These are phyloP conservation scores for Cantharis nigra DNA, from an alignment of 2,888 invertebrate species.

Conservation along the genomic window DNA sequence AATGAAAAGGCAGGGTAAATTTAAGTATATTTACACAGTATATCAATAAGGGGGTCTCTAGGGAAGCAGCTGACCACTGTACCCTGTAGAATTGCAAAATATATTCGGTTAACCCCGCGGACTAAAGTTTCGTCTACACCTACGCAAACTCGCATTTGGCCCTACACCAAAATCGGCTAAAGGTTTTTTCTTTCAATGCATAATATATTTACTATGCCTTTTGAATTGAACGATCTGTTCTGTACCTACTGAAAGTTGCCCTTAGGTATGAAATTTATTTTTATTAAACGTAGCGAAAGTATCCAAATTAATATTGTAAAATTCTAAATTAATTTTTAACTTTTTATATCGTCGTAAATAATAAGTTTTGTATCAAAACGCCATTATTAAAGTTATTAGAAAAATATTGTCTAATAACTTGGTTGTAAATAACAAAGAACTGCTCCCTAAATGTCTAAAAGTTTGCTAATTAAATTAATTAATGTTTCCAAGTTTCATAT, in stretches of 20 bases:
- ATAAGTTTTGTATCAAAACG: slow-evolving; percentile 29
- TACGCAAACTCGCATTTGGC: slow-evolving; percentile 15
- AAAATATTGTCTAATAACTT: slow-evolving; percentile 31
- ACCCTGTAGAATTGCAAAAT: slow-evolving; percentile 54
- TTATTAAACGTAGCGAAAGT: not conserved
- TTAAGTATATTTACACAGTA: slow-evolving; percentile 56
- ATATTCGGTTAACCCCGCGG: slow-evolving; percentile 42
- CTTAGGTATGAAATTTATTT: slow-evolving; percentile 36
- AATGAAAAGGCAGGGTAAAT: slow-evolving; percentile 35
- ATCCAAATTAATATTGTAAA: not conserved
- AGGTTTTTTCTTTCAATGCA: slow-evolving; percentile 50
- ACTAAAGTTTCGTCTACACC: slow-evolving; percentile 28
- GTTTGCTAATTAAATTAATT: slow-evolving; percentile 59
- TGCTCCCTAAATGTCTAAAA: slow-evolving; percentile 55
- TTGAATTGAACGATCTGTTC: slow-evolving; percentile 42
- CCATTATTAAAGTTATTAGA: slow-evolving; percentile 26
- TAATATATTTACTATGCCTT: slow-evolving; percentile 50
- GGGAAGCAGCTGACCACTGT: slow-evolving; percentile 52
- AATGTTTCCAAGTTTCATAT: slow-evolving; percentile 48
- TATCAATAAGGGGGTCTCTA: slow-evolving; percentile 55
- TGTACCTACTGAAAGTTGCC: slow-evolving; percentile 48
- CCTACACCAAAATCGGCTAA: slow-evolving; percentile 28
- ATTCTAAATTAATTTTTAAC: slow-evolving; percentile 23
- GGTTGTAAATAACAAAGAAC: slow-evolving; percentile 53
- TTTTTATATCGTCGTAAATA: slow-evolving; percentile 23